Conservation (phyloP, 2,888 invertebrate species). For the Lampropteryx suffumata region DNA sequence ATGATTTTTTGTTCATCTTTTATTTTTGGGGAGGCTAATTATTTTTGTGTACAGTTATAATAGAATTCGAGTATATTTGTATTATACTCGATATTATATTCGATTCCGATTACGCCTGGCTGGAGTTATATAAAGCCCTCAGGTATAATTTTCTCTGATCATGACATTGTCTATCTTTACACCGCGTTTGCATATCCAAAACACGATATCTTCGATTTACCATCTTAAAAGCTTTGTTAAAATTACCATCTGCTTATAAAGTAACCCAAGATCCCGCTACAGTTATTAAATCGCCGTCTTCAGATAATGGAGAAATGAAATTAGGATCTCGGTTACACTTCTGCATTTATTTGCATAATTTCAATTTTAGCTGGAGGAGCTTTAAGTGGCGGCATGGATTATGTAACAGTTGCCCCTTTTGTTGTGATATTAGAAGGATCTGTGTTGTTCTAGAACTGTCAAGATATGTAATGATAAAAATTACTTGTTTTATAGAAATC, state of each 20-base stretch:
- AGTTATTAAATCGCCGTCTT: conserved; percentile 49
- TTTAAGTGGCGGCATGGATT: conserved; percentile 22
- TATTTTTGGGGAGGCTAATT: no score
- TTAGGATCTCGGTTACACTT: conserved; percentile 53
- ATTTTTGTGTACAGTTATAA: no score
- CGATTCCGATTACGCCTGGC: no score
- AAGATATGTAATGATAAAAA: no score
- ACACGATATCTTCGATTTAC: conserved; percentile 21
- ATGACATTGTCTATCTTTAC: background rate
- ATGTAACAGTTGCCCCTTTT: conserved; percentile 1
- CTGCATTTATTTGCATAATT: conserved; percentile 49
- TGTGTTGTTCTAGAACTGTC: no score
- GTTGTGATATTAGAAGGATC: background rate
- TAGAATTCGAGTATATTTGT: no score
- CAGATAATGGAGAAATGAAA: conserved; percentile 54
- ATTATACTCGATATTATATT: no score
- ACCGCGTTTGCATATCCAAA: background rate
- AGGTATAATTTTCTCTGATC: background rate
- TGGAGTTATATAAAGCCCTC: no score
- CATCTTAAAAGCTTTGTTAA: conserved; percentile 23
- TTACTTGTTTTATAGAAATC: no score
- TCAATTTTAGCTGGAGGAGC: conserved; percentile 28
- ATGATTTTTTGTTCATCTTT: no score
- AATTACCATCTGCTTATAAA: conserved; percentile 20
- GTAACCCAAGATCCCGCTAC: conserved; percentile 39